Evolutionary conservation across 1,140 invertebrate genomes (phyloP).

Genomic region (Philaenus spumarius): DNA sequence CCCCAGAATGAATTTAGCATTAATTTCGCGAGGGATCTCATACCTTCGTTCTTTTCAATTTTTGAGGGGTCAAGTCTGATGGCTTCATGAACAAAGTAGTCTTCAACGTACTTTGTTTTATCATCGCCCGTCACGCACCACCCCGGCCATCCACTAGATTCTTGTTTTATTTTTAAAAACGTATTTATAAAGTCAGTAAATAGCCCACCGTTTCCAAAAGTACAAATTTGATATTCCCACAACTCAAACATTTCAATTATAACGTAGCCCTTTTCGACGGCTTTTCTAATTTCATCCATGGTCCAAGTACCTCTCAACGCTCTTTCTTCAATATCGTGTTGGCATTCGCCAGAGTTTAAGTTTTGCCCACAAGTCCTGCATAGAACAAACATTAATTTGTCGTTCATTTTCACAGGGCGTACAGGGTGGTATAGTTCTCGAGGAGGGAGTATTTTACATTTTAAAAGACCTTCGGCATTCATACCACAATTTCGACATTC

Average conservation of each 20-base stretch:
- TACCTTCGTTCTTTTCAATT: conserved; percentile 37
- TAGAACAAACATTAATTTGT: conserved; percentile 33
- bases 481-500: not conserved
- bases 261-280: conserved; percentile 34
- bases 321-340: conserved; percentile 34
- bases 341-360: conserved; percentile 15
- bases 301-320: conserved; percentile 37
- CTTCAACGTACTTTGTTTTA: conserved; percentile 33
- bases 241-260: conserved; percentile 37
- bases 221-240: conserved; percentile 33
- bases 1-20: conserved; percentile 38
- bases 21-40: conserved; percentile 32
- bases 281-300: conserved; percentile 35
- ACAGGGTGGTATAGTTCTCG: conserved; percentile 33
- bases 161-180: conserved; percentile 38
- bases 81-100: conserved; percentile 35
- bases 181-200: conserved; percentile 33
- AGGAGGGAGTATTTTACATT: conserved; percentile 32
- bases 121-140: conserved; percentile 29
- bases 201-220: conserved; percentile 26
- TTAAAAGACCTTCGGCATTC: conserved; percentile 21
- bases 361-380: conserved; percentile 30
- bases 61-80: conserved; percentile 33
- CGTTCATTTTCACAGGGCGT: conserved; percentile 28
- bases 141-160: conserved; percentile 32